Evolutionary conservation across 2,888 invertebrate species (phyloP).

Genomic region (Nemotelus nigrinus): DNA sequence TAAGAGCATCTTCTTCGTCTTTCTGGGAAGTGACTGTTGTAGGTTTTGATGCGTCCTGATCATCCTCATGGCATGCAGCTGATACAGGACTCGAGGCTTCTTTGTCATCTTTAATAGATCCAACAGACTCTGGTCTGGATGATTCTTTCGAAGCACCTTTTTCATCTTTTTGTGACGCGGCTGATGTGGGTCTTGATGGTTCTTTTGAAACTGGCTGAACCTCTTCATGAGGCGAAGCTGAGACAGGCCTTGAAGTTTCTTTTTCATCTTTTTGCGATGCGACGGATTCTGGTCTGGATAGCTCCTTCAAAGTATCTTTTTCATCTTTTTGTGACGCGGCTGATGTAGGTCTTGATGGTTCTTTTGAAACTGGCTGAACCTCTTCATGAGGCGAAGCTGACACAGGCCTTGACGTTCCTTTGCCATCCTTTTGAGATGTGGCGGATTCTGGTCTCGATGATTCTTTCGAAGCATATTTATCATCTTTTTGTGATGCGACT

Average conservation of each 20-base stretch:
- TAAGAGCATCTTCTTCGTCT: not conserved
- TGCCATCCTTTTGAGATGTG: constrained; percentile 46
- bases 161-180: constrained; percentile 51
- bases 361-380: constrained; percentile 41
- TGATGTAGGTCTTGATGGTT: not conserved
- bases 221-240: constrained; percentile 50
- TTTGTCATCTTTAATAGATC: constrained; percentile 45
- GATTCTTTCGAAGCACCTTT: constrained; percentile 49
- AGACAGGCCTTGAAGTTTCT: constrained; percentile 5
- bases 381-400: constrained; percentile 11
- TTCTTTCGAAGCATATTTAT: too few species aligned
- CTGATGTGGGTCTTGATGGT: constrained; percentile 53
- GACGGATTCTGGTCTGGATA: constrained; percentile 53
- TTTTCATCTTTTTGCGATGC: constrained; percentile 51
- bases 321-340: not conserved
- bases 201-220: constrained; percentile 51
- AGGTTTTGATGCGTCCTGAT: not conserved
- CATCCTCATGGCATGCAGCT: not conserved
- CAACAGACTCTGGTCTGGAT: constrained; percentile 53
- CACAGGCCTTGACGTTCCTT: too few species aligned
- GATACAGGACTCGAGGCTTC: constrained; percentile 43
- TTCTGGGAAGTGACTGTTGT: not conserved
- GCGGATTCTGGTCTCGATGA: constrained; percentile 39
- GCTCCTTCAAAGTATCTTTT: constrained; percentile 46
- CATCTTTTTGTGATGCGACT: too few species aligned